Conservation (phyloP, 2,113 vertebrate genomes). For the Athene cunicularia region DNA sequence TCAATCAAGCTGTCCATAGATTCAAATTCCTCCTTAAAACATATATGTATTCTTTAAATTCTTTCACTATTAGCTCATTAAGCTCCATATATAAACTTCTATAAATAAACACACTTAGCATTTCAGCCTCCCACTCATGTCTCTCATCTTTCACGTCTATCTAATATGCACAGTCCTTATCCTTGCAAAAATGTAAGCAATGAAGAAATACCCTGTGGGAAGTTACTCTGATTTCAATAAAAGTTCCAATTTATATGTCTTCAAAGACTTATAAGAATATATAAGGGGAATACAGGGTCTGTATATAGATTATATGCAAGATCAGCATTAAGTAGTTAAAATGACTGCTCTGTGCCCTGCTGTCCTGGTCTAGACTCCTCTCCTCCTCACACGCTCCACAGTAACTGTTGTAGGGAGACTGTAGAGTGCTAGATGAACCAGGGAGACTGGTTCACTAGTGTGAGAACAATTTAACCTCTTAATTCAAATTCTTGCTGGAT, state of each 20-base stretch:
- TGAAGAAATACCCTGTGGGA: not conserved
- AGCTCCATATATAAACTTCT: not conserved
- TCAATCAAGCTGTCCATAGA: not conserved
- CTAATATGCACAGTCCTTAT: not conserved
- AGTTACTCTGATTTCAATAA: not conserved
- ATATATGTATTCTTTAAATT: not conserved
- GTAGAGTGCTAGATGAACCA: not conserved
- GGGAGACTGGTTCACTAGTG: not conserved
- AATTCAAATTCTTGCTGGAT: not conserved
- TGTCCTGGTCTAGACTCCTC: not conserved
- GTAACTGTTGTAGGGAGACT: not conserved
- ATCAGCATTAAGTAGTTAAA: not conserved
- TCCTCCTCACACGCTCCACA: not conserved
- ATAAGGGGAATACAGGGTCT: not conserved
- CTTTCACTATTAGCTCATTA: not conserved
- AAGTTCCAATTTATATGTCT: not conserved
- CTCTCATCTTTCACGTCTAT: not conserved
- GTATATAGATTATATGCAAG: not conserved
- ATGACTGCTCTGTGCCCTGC: not conserved
- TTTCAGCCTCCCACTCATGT: not conserved
- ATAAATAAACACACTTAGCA: not conserved
- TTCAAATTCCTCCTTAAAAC: not conserved
- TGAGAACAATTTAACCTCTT: not conserved
- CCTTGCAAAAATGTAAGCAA: not conserved
- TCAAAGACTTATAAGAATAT: not conserved